These are phyloP conservation scores for Drosophila nebulosa DNA, from an alignment of 1,140 invertebrate genomes.

Conservation along the genomic window DNA sequence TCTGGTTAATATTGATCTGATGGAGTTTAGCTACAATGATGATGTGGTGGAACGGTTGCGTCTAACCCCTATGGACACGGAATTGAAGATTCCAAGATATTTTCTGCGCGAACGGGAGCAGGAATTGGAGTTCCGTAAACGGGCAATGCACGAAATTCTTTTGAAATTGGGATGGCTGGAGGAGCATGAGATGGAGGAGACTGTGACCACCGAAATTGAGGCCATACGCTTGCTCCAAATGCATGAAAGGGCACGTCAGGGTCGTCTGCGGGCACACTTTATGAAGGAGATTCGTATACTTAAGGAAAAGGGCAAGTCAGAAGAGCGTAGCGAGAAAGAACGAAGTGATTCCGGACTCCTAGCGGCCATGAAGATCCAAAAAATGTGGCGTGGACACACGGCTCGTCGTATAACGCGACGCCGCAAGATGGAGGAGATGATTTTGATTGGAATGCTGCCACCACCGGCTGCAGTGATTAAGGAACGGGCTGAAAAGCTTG, in stretches of 20 bases:
- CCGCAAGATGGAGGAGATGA: constrained; percentile 90
- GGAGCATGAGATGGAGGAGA: constrained; percentile 82
- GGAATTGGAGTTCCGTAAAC: constrained; percentile 84
- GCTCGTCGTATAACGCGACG: constrained; percentile 86
- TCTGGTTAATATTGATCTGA: constrained; percentile 91
- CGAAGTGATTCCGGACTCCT: constrained; percentile 82
- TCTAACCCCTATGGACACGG: constrained; percentile 85
- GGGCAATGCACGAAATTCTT: constrained; percentile 85
- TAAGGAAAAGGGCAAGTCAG: constrained; percentile 87
- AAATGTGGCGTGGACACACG: constrained; percentile 91
- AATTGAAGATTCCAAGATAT: constrained; percentile 86
- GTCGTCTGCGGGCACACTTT: constrained; percentile 90
- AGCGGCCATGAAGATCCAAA: constrained; percentile 90
- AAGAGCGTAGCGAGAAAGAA: constrained; percentile 82
- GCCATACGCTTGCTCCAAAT: constrained; percentile 93
- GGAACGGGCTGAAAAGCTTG: constrained; percentile 61
- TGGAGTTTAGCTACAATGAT: constrained; percentile 93
- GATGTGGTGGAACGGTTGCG: constrained; percentile 85
- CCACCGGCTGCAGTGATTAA: constrained; percentile 76
- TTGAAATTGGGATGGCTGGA: constrained; percentile 86
- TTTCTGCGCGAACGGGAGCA: constrained; percentile 85
- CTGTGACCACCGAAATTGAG: constrained; percentile 89
- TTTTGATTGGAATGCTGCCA: constrained; percentile 90
- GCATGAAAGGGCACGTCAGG: constrained; percentile 95
- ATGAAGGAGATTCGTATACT: constrained; percentile 93